A percentile compares a stretch with the other conserved stretches of the same genome.
Conservation (phyloP, 2,888 invertebrate genomes). For the Drosophila melanosoma region DNA sequence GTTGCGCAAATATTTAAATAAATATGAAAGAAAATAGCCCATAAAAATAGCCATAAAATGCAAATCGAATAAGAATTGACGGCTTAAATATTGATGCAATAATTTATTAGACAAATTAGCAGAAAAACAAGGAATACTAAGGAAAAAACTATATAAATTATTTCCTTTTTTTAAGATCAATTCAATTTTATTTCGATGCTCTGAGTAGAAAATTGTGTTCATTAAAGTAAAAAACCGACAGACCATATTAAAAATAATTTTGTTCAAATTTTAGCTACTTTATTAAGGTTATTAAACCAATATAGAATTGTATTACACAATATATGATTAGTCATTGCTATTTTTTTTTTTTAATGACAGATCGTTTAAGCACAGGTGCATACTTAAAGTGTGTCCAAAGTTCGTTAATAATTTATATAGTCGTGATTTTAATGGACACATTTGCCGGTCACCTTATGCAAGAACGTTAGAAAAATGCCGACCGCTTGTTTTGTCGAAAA, state of each 20-base stretch:
- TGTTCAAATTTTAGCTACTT: not conserved
- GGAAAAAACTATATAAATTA: too few relatives aligned
- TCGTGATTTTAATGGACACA: slow-evolving; percentile 16
- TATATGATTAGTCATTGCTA: not conserved
- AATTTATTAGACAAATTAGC: not conserved
- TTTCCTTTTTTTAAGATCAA: not conserved
- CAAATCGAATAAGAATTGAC: not conserved
- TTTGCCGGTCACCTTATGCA: slow-evolving; percentile 15
- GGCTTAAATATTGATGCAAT: not conserved
- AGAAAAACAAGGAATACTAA: too few relatives aligned
- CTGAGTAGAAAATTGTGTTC: not conserved
- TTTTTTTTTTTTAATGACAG: not conserved
- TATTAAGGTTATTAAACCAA: not conserved
- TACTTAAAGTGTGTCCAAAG: slow-evolving; percentile 19
- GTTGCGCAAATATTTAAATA: not conserved
- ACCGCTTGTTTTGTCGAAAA: slow-evolving; percentile 24
- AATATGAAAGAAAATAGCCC: too few relatives aligned
- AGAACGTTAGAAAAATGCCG: slow-evolving; percentile 17
- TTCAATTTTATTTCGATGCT: not conserved
- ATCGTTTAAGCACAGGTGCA: not conserved
- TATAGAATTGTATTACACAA: not conserved
- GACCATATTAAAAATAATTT: not conserved
- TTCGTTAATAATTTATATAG: slow-evolving; percentile 13
- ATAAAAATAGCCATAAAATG: not conserved
- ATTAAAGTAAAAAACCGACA: not conserved